Percentiles rank a stretch among this genome's conserved stretches.
phyloP scores from a whole-genome alignment of 2,113 vertebrate species.

The Cephalopterus ornatus region DNA sequence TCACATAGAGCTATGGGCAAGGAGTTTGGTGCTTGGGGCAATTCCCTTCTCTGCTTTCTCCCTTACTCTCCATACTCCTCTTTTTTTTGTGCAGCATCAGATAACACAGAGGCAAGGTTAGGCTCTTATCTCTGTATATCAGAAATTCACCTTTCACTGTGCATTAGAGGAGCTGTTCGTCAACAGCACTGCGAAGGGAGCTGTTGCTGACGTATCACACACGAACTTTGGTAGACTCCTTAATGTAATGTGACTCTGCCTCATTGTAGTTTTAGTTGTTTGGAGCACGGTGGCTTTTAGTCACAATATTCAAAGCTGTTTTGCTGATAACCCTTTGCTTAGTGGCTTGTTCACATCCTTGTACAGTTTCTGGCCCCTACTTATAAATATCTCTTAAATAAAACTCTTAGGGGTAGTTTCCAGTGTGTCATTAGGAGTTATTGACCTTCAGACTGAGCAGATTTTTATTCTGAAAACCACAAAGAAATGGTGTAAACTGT shows the following conservation, averaged over 20 bases:
- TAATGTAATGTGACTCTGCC: background rate
- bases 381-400: background rate
- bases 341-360: background rate
- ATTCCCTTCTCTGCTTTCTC: background rate
- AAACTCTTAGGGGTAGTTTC: background rate
- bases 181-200: background rate
- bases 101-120: background rate
- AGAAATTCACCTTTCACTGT: background rate
- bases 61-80: background rate
- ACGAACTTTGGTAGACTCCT: background rate
- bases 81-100: background rate
- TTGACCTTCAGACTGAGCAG: background rate
- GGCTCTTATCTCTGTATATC: fast-evolving
- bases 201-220: fast-evolving
- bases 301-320: background rate
- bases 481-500: background rate
- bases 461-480: background rate
- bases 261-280: background rate
- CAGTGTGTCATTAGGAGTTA: background rate
- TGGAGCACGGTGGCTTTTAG: background rate
- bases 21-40: background rate
- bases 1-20: fast-evolving
- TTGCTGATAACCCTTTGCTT: background rate
- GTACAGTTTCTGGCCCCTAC: background rate
- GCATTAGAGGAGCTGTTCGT: background rate